Conservation (phyloP, 1,140 invertebrate species). For the Phymorhynchus buccinoides region DNA sequence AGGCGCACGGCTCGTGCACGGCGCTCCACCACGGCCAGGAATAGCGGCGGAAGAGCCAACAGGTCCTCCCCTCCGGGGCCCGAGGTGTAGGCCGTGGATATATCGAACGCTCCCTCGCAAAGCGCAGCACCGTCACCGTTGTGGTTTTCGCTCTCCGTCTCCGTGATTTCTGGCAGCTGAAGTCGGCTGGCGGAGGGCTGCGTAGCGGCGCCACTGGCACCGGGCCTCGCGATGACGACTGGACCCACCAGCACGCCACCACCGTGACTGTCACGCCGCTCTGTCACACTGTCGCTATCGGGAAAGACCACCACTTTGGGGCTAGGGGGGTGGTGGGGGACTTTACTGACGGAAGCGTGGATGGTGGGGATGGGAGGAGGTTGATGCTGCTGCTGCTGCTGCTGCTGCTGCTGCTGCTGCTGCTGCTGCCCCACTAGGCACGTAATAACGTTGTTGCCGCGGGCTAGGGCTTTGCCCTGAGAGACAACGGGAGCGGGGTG, state of each 20-base stretch:
- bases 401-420: no score
- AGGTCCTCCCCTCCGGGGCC: conserved; percentile 75
- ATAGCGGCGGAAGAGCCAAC: conserved; percentile 76
- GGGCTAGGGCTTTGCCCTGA: not conserved
- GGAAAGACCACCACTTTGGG: not conserved
- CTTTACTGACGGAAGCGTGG: not conserved
- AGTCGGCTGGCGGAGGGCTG: not conserved
- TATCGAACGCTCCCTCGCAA: conserved; percentile 22
- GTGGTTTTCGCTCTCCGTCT: conserved; percentile 26
- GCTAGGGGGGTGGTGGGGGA: not conserved
- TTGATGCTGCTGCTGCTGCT: no score
- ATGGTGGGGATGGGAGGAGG: not conserved
- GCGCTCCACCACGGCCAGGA: conserved; percentile 76
- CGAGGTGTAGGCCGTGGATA: conserved; percentile 21
- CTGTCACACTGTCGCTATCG: not conserved
- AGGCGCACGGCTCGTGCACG: conserved; percentile 75
- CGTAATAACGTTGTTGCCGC: not conserved
- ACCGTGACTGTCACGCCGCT: not conserved
- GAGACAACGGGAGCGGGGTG: not conserved
- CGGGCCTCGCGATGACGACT: not conserved
- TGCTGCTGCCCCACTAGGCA: not conserved
- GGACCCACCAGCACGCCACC: not conserved
- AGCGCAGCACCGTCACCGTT: not conserved
- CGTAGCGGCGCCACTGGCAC: not conserved
- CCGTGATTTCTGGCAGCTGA: conserved; percentile 44